Base-by-base conservation (phyloP, 2,113 vertebrate species). In the Pitta sordida region DNA sequence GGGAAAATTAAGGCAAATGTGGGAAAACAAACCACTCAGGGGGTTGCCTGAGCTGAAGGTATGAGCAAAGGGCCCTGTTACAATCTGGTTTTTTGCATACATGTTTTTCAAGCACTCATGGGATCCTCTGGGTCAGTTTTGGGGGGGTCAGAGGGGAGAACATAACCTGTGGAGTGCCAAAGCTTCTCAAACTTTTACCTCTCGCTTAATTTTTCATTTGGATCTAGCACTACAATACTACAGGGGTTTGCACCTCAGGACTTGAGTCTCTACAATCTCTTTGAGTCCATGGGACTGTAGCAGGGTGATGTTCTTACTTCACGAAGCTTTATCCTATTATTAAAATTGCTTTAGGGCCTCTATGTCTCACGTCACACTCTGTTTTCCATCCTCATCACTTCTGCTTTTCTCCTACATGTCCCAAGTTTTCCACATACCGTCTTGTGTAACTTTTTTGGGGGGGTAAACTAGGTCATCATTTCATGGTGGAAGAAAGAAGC, bases 1-100 rank as follows among this genome's bases (percentile, higher is more conserved):
- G 51, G 76, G 83, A 94, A 94, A 91, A 83, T 1, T 34, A 56
- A 91, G 75, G 46, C 44, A 73, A 93, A 93, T 29, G 51, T 75
- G 85, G 82, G 85, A 79, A 87, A 83, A 77, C 9, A 74, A 94
- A 67, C 51, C 39, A 18, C 51, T 3, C 0, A 1, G 34, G 23
- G 51, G 69, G 80, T 73, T 32, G 56, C 46, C 41, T 13, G 68
- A 80, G 43, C 58, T 71, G 46, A 82, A 74, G 26, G 51, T 5
- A 41, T 0, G 13, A 85, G 79, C 3, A 1, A 73, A 71, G 52
- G 29, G n/a, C 37, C 7, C 0, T 1, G n/a, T 13, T 29, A 4
- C 6, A 34, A 68, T 2, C 20, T 10, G 10, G 32, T 23, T 68
- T 68, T 52, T 34, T 39, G 23, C 0, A 1, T 2, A 5, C 6